Evolutionary conservation across 30 jellyfish, hydroid and myxozoan species (phyloP), one percentile per base, ranked within the genome.

Genomic region (Cassiopea andromeda): DNA sequence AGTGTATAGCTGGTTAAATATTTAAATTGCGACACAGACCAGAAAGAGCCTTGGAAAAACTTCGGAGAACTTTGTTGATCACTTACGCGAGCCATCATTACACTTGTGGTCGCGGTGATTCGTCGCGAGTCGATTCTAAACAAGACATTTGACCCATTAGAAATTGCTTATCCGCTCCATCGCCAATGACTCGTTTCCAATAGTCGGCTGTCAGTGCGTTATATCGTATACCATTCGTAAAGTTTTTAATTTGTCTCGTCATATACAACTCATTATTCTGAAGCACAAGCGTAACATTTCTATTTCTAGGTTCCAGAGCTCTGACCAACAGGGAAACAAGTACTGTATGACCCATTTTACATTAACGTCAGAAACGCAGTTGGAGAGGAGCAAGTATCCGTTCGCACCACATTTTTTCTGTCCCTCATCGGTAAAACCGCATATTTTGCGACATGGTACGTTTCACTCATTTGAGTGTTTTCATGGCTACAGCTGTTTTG

Each of bases 281-380:
- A 83, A 70, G 91, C 84, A 81, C 70, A 69, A 83, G 75, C 91
- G 91, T 83, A 43, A 69, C 91, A 83, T 81, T 61, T 43, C 46
- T 48, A 80, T 66, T 73, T 68, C 80, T 81, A 81, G 90, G 80
- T 45, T 69, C 90, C 90, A 81, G 90, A 81, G 90, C 90, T 81
- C 90, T 66, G n/a, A 81, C 66, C 80, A 81, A 77, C 70, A 77
- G 79, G 7, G 38, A 7, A 70, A n/a, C 49, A 43, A 43, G 15
- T 59, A 70, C 13, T 67, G 16, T 19, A 0, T 2, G 10, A 70
- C 38, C 12, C 50, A 6, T 12, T 19, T 59, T 70, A 0, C 38
- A 3, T 1, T 9, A 19, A 70, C 38, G n/a, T 19, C 79, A 70
- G 79, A 12, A 1, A 9, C 38, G 0, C 79, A 70, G 8, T 14